phyloP scores from a whole-genome alignment of 2,797 vertebrate species.

The Merluccius polli region DNA sequence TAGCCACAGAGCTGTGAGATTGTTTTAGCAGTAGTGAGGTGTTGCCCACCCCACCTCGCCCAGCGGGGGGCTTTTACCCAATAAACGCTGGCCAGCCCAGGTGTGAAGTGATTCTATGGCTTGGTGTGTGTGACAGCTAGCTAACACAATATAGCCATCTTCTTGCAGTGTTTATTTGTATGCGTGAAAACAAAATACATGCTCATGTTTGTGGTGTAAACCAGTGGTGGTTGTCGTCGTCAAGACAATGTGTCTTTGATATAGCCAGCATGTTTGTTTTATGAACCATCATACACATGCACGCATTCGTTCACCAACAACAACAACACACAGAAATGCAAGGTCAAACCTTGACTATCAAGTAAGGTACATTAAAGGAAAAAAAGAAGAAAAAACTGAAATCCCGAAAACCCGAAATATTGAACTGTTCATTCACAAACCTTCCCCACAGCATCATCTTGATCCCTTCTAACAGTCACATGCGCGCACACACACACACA shows the following conservation, averaged over 20 bases:
- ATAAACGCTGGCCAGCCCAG: conserved; percentile 54
- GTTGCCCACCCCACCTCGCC: conserved; percentile 48
- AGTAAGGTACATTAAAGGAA: not conserved
- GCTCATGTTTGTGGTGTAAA: too few relatives aligned
- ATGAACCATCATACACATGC: not conserved
- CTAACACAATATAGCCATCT: too few relatives aligned
- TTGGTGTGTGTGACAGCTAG: conserved; percentile 27
- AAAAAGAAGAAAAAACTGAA: not conserved
- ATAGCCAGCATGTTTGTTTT: not conserved
- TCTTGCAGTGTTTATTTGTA: conserved; percentile 15
- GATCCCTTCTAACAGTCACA: not conserved
- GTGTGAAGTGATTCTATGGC: conserved; percentile 63
- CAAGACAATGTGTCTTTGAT: too few relatives aligned
- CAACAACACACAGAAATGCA: not conserved
- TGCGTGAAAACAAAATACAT: conserved; percentile 24
- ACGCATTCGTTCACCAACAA: not conserved
- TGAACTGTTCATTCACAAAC: not conserved
- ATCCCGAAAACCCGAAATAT: not conserved
- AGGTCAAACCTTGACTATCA: too few relatives aligned
- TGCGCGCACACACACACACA: conserved; percentile 9
- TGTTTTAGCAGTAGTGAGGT: conserved; percentile 49
- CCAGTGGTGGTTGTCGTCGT: too few relatives aligned
- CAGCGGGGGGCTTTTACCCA: conserved; percentile 52
- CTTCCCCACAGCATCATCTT: not conserved
- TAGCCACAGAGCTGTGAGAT: conserved; percentile 47